Percentiles rank a stretch among this genome's conserved stretches.
Evolutionary conservation across 2,797 vertebrate genomes (phyloP).

Genomic region (Novumbra hubbsi): DNA sequence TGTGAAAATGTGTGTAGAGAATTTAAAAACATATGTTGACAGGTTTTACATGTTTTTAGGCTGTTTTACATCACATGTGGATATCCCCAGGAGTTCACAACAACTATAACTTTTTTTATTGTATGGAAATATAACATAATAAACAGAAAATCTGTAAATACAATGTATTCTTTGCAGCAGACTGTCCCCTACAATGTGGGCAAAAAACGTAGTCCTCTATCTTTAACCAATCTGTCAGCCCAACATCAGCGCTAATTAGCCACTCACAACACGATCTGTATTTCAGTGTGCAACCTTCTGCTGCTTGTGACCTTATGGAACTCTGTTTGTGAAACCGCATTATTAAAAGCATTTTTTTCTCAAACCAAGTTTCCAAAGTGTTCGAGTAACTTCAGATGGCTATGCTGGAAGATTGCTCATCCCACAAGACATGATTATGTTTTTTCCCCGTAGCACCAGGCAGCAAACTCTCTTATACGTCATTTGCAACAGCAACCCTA

Average conservation of each 20-base stretch:
- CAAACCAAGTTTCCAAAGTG: constrained; percentile 44
- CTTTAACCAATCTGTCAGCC: too few species aligned
- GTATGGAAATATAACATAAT: too few species aligned
- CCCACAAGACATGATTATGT: constrained; percentile 40
- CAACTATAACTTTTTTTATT: too few species aligned
- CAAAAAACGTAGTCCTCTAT: too few species aligned
- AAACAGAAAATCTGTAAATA: too few species aligned
- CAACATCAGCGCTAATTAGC: constrained; percentile 58
- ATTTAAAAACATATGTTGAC: too few species aligned
- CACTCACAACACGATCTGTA: constrained; percentile 65
- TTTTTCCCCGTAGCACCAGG: constrained; percentile 33
- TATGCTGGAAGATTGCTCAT: constrained; percentile 57
- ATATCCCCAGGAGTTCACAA: too few species aligned
- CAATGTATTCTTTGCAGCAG: too few species aligned
- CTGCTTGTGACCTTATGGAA: constrained; percentile 54
- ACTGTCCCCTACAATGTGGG: too few species aligned
- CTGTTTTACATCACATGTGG: too few species aligned
- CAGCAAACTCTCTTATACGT: constrained; percentile 14
- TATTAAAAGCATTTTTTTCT: constrained; percentile 36
- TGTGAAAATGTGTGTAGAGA: too few species aligned
- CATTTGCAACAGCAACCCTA: not conserved
- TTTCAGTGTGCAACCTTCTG: constrained; percentile 55
- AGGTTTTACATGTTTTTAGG: too few species aligned
- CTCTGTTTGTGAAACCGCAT: constrained; percentile 53
- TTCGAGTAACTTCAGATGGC: constrained; percentile 48